These are phyloP conservation scores for Ennomos fuscantarius DNA, from an alignment of 2,888 invertebrate species.

Conservation along the genomic window DNA sequence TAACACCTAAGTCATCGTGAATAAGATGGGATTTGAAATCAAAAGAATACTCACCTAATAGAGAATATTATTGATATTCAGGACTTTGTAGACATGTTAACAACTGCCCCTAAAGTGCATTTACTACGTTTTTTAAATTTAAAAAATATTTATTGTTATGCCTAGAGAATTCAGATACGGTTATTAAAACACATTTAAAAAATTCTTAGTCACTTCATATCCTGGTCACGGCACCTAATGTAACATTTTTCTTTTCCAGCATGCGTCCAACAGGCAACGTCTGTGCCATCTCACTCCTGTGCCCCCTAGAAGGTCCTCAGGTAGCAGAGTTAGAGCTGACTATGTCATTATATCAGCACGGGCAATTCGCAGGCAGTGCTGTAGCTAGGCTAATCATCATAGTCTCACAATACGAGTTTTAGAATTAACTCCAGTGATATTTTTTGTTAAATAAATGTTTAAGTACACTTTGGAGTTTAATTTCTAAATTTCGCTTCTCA, in stretches of 20 bases:
- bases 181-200: too few relatives aligned
- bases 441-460: slow-evolving; percentile 27
- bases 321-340: slow-evolving; percentile 95
- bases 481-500: background rate
- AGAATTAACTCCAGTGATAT: slow-evolving; percentile 33
- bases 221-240: background rate
- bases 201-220: too few relatives aligned
- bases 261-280: slow-evolving; percentile 87
- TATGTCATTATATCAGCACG: slow-evolving; percentile 92
- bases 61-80: too few relatives aligned
- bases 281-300: slow-evolving; percentile 90
- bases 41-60: too few relatives aligned
- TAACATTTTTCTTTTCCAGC: slow-evolving; percentile 55
- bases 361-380: slow-evolving; percentile 91
- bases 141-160: too few relatives aligned
- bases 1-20: too few relatives aligned
- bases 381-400: slow-evolving; percentile 93
- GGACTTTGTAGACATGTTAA: too few relatives aligned
- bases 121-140: too few relatives aligned
- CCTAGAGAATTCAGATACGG: too few relatives aligned
- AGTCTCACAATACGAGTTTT: slow-evolving; percentile 92
- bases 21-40: too few relatives aligned
- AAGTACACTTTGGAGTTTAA: background rate
- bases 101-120: too few relatives aligned
- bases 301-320: slow-evolving; percentile 93